Evolutionary conservation across 2,888 invertebrate species (phyloP).

Genomic region (Rotaria magnacalcarata): DNA sequence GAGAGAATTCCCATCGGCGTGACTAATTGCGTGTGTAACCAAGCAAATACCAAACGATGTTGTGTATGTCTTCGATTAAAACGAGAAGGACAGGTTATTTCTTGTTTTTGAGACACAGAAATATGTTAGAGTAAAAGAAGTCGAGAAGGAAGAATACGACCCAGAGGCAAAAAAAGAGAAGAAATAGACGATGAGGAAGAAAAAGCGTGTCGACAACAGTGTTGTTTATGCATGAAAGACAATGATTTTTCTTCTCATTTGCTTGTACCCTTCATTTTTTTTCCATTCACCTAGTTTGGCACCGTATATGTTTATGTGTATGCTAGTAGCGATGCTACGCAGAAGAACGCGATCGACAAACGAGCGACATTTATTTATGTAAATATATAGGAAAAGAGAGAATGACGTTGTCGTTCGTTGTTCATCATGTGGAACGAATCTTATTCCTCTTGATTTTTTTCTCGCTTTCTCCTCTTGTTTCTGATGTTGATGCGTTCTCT

Average conservation of each 20-base stretch:
- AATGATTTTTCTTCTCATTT: slow-evolving; percentile 12
- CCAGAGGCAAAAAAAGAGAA: too few species aligned
- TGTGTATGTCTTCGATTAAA: neutral
- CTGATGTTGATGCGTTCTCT: slow-evolving; percentile 12
- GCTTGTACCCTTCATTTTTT: neutral
- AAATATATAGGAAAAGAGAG: neutral
- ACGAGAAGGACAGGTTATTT: neutral
- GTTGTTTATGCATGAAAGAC: slow-evolving; percentile 6
- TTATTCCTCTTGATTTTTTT: neutral
- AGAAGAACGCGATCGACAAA: slow-evolving; percentile 6
- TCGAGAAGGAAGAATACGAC: too few species aligned
- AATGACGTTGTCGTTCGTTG: slow-evolving; percentile 8
- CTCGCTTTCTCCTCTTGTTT: neutral
- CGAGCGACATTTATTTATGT: neutral
- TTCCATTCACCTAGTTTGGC: neutral
- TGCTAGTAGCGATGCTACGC: slow-evolving; percentile 5
- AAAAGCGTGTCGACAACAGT: neutral
- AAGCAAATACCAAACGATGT: neutral
- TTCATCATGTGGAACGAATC: slow-evolving; percentile 37
- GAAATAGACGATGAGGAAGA: neutral
- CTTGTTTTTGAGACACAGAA: neutral
- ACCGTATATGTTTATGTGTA: neutral
- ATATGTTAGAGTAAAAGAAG: neutral
- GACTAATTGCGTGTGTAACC: slow-evolving; percentile 1
- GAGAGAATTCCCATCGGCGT: neutral